phyloP scores from a whole-genome alignment of 1,140 invertebrate genomes.

The Zophobas atratus region DNA sequence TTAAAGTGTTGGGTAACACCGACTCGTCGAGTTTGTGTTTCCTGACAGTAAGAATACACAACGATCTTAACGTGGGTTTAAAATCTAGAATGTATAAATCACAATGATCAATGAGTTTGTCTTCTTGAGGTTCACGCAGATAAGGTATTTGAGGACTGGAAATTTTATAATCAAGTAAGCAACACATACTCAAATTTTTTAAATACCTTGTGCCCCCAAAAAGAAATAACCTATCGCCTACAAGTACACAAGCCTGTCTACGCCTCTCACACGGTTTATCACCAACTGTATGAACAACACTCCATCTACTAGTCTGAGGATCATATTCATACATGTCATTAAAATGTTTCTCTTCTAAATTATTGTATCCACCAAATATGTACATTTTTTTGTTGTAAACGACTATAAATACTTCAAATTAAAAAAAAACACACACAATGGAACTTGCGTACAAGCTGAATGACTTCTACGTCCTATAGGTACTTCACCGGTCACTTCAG shows the following conservation, averaged over 20 bases:
- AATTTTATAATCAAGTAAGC: conserved; percentile 32
- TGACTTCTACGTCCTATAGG: conserved; percentile 87
- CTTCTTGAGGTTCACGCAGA: conserved; percentile 48
- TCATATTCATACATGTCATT: conserved; percentile 86
- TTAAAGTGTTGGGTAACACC: conserved; percentile 75
- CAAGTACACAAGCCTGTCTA: conserved; percentile 84
- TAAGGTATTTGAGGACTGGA: conserved; percentile 55
- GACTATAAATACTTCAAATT: conserved; percentile 70
- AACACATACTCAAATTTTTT: not conserved
- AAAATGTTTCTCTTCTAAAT: conserved; percentile 81
- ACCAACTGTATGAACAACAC: conserved; percentile 73
- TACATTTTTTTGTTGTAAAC: conserved; percentile 83
- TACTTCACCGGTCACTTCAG: conserved; percentile 72
- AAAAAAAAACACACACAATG: too few species aligned
- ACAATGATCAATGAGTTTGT: conserved; percentile 79
- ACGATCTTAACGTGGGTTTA: conserved; percentile 79
- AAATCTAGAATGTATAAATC: conserved; percentile 86
- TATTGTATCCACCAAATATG: conserved; percentile 92
- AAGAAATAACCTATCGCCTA: conserved; percentile 81
- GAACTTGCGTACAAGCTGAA: conserved; percentile 80
- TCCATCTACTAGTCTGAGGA: conserved; percentile 76
- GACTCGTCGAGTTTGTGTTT: conserved; percentile 76
- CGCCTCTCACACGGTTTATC: conserved; percentile 78
- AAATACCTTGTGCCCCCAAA: conserved; percentile 88
- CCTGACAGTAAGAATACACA: conserved; percentile 77